Percentiles rank a stretch among this genome's conserved stretches.
phyloP scores from a whole-genome alignment of 2,888 invertebrate genomes.

The Oasisia sp. region DNA sequence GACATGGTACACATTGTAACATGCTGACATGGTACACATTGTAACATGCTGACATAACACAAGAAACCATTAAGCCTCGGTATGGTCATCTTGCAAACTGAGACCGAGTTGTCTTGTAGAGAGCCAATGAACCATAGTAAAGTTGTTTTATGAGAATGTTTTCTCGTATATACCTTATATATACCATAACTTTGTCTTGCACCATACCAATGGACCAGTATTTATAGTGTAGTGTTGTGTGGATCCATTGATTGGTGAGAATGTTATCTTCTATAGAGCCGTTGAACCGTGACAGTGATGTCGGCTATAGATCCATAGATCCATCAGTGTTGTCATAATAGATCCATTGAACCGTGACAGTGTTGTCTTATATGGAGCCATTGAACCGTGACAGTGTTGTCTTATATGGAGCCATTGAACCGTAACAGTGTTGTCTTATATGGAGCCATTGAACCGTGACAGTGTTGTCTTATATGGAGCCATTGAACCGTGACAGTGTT shows the following conservation, averaged over 20 bases:
- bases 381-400: background rate
- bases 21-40: background rate
- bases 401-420: background rate
- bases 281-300: background rate
- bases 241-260: background rate
- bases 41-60: background rate
- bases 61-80: too few relatives aligned
- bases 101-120: too few relatives aligned
- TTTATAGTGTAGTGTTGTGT: background rate
- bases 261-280: background rate
- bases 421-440: background rate
- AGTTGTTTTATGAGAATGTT: background rate
- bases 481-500: background rate
- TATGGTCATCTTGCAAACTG: too few relatives aligned
- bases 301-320: background rate
- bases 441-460: background rate
- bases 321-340: background rate
- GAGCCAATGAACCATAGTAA: background rate
- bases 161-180: background rate
- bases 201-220: background rate
- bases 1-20: background rate
- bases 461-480: background rate
- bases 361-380: background rate
- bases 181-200: background rate
- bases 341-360: background rate